Evolutionary conservation across 2,888 invertebrate genomes (phyloP), one percentile per base, ranked within the genome.

Genomic region (Yponomeuta malinellus): DNA sequence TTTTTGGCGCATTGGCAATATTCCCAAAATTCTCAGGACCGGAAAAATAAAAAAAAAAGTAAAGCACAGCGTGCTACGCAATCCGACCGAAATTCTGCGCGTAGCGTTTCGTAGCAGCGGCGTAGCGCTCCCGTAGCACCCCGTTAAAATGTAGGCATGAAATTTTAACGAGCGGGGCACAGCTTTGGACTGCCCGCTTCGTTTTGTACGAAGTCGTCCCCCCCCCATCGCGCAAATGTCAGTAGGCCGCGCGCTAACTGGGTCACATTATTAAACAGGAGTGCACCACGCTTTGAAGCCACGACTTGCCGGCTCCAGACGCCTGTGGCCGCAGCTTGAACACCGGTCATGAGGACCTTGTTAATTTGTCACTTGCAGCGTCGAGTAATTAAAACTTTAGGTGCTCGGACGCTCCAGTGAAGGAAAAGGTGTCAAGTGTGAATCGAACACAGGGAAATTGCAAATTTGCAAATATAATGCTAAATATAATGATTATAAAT

Each of bases 201-300:
- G 52, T 59, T 52, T 59, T 59, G 52, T 59, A 12, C 2, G 52
- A 15, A 59, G 23, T 1, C 23, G 23, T 1, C 23, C 23, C 23
- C 6, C 52, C 52, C 31, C 29, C 64, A 48, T 48, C 10, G 68
- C 68, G 59, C 74, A 73, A 74, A 74, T 74, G 74, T 74, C 73
- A 75, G 72, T 79, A 78, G 82, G 79, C 77, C 80, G 75, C 66
- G 74, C 70, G 70, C 74, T 72, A 81, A 81, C 79, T 83, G 76
- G 84, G 85, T 84, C 84, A 83, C 78, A 78, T 77, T 80, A 78
- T 77, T 81, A 78, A 74, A 74, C 64, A 65, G 48, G 23, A 23
- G 48, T 48, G 67, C 72, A 72, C 72, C 71, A 65, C 72, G 67
- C 67, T 67, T 59, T 70, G 33, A 69, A n/a, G 12, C 63, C 59